These are phyloP conservation scores for Glaucomys volans DNA, from an alignment of 2,113 vertebrate genomes.

Conservation along the genomic window DNA sequence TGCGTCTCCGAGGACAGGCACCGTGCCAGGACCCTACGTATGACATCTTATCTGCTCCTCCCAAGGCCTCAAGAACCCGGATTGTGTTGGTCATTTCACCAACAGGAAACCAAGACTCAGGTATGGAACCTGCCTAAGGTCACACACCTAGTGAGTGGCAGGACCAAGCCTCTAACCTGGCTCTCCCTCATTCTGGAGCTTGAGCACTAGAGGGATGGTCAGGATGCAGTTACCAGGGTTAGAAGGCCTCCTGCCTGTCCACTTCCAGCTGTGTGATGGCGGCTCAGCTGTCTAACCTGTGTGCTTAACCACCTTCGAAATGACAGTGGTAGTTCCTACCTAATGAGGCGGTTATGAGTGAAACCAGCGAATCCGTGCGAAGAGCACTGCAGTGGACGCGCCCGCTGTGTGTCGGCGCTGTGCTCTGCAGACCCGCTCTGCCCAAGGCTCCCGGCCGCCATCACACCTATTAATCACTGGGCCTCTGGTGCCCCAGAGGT, in stretches of 20 bases:
- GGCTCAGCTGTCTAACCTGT: not conserved
- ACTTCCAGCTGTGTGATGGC: not conserved
- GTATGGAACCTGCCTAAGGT: not conserved
- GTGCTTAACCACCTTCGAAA: not conserved
- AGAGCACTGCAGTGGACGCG: not conserved
- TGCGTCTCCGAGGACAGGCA: not conserved
- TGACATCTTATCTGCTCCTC: not conserved
- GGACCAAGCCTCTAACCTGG: not conserved
- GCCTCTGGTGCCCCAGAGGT: not conserved
- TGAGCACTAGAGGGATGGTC: not conserved
- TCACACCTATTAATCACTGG: not conserved
- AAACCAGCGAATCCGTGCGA: not conserved
- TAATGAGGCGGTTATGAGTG: not conserved
- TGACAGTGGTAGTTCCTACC: not conserved
- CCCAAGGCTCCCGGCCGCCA: too few relatives aligned
- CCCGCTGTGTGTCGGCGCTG: rapidly evolving
- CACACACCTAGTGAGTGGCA: not conserved
- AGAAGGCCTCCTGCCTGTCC: not conserved
- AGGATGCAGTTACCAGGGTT: not conserved
- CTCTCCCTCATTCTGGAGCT: not conserved
- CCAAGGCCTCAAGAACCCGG: not conserved
- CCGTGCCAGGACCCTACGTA: not conserved
- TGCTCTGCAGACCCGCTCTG: not conserved
- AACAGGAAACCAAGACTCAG: not conserved
- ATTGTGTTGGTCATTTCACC: not conserved